A percentile compares a stretch with the other conserved stretches of the same genome.
Evolutionary conservation across 1,140 invertebrate species (phyloP).

Genomic region (Lepidurus couesii): DNA sequence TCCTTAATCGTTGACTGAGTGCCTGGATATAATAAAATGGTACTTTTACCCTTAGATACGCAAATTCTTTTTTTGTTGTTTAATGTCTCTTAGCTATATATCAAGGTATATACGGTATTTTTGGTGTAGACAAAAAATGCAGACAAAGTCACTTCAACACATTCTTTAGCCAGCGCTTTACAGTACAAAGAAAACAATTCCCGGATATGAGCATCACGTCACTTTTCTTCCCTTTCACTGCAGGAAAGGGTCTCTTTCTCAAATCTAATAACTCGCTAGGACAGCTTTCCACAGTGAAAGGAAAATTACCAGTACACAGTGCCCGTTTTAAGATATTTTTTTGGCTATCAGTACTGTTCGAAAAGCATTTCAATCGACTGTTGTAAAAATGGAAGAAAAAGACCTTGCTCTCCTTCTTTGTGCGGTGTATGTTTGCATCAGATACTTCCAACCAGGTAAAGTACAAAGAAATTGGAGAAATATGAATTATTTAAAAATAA

Average conservation of each 20-base stretch:
- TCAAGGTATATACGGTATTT: neutral
- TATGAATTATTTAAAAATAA: neutral
- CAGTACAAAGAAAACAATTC: neutral
- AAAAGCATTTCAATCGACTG: neutral
- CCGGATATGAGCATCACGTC: neutral
- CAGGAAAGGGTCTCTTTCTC: neutral
- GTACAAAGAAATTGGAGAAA: neutral
- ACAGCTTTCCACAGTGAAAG: neutral
- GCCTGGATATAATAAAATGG: neutral
- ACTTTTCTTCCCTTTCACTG: neutral
- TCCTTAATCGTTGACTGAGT: neutral
- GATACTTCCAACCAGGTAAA: neutral
- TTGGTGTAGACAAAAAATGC: neutral
- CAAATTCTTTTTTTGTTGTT: neutral
- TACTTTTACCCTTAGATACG: neutral
- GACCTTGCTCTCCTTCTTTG: neutral
- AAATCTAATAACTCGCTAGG: neutral
- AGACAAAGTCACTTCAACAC: neutral
- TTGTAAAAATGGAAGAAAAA: neutral
- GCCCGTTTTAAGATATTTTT: neutral
- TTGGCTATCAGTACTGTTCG: neutral
- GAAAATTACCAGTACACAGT: neutral
- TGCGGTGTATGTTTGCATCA: slow-evolving; percentile 5
- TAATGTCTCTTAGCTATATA: neutral
- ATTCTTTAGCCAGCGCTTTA: slow-evolving; percentile 6